Conservation (phyloP, 1,140 invertebrate species). For the Planococcus citri region DNA sequence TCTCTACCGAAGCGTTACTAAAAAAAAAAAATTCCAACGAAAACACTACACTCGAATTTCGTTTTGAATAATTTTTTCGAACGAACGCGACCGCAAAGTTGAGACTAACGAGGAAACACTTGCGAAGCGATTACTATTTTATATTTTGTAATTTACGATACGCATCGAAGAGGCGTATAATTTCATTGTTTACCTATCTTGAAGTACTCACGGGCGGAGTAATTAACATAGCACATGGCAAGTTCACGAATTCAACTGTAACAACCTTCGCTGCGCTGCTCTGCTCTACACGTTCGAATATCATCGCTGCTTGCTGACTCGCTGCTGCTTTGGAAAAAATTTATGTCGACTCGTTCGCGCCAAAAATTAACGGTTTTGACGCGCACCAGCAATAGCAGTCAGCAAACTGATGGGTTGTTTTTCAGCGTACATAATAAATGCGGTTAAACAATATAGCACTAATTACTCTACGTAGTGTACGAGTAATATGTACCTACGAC, state of each 20-base stretch:
- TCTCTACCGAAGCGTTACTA: too few relatives aligned
- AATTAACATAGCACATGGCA: not conserved
- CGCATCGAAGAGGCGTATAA: constrained; percentile 1
- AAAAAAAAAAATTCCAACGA: too few relatives aligned
- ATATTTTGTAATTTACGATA: not conserved
- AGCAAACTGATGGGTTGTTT: too few relatives aligned
- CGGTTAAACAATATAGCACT: too few relatives aligned
- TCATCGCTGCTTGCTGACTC: too few relatives aligned
- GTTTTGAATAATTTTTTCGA: too few relatives aligned
- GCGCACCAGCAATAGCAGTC: too few relatives aligned
- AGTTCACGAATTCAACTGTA: not conserved
- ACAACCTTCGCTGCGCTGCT: not conserved
- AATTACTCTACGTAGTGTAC: too few relatives aligned
- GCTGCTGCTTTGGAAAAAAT: not conserved
- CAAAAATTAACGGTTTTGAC: not conserved
- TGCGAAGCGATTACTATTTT: not conserved
- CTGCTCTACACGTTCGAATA: too few relatives aligned
- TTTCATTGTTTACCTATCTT: not conserved
- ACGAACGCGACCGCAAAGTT: not conserved
- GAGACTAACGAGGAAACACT: not conserved
- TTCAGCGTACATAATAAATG: too few relatives aligned
- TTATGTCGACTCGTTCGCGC: not conserved
- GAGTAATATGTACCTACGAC: too few relatives aligned
- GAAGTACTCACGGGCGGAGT: not conserved
- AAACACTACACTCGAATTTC: too few relatives aligned